Conservation (phyloP, 2,113 vertebrate genomes). For the Xyrauchen texanus region DNA sequence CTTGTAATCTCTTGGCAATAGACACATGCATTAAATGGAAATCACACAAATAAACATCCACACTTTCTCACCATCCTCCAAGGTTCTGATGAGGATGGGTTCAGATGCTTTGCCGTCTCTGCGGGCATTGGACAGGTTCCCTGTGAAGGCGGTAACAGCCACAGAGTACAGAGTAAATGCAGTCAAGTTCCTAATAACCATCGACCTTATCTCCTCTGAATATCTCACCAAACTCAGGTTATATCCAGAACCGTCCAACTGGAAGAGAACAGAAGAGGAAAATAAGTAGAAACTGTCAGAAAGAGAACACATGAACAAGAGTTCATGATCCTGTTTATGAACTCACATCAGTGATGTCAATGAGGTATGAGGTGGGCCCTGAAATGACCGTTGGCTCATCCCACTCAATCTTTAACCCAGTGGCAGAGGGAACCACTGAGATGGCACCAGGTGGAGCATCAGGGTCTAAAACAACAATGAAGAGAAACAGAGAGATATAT, state of each 20-base stretch:
- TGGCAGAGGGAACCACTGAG: slow-evolving; percentile 77
- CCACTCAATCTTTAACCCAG: slow-evolving; percentile 84
- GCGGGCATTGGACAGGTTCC: slow-evolving; percentile 71
- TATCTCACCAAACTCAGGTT: slow-evolving; percentile 78
- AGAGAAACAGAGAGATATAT: not conserved
- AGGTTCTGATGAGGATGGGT: slow-evolving; percentile 78
- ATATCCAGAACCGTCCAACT: slow-evolving; percentile 81
- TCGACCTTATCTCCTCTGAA: slow-evolving; percentile 75
- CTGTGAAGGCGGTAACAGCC: slow-evolving; percentile 85
- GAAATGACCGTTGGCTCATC: slow-evolving; percentile 82
- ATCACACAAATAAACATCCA: not conserved
- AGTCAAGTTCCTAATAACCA: slow-evolving; percentile 83
- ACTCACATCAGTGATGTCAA: slow-evolving; percentile 81
- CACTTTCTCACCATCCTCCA: slow-evolving; percentile 81
- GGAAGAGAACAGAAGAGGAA: slow-evolving; percentile 17
- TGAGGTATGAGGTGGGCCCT: slow-evolving; percentile 88
- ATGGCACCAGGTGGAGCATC: slow-evolving; percentile 85
- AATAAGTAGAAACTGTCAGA: not conserved
- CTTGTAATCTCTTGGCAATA: too few species aligned
- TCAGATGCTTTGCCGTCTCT: slow-evolving; percentile 80
- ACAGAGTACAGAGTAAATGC: slow-evolving; percentile 88
- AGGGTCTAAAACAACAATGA: slow-evolving; percentile 76
- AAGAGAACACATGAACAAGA: not conserved
- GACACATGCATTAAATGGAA: not conserved
- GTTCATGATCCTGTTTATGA: not conserved